These are phyloP conservation scores for Threskiornis aethiopicus DNA, from an alignment of 2,797 vertebrate species.

Conservation along the genomic window DNA sequence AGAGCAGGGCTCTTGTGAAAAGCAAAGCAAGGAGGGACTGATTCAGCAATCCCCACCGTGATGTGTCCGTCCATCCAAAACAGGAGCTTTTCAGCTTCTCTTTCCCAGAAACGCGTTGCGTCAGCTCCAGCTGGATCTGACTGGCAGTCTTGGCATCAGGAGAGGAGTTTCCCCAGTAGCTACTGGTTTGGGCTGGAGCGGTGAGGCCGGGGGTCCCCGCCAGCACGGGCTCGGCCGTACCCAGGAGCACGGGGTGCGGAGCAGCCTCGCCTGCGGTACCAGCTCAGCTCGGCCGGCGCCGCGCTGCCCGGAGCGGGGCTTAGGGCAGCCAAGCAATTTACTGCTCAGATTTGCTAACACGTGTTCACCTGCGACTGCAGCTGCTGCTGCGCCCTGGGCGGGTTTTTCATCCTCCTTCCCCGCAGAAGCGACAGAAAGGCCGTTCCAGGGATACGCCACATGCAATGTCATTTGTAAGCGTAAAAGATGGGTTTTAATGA, in stretches of 20 bases:
- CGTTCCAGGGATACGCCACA: accelerated
- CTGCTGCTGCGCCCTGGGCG: background rate
- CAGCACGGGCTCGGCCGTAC: accelerated
- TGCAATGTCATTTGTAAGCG: background rate
- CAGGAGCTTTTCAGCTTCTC: background rate
- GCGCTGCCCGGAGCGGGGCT: background rate
- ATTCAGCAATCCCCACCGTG: background rate
- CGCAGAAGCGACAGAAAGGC: background rate
- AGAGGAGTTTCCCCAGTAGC: background rate
- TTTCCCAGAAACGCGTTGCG: background rate
- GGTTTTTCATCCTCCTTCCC: background rate
- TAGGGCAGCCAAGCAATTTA: background rate
- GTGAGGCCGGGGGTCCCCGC: background rate
- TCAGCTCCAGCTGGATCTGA: accelerated
- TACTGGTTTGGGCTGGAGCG: background rate
- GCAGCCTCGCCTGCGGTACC: background rate
- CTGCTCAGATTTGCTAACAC: background rate
- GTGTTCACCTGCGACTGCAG: background rate
- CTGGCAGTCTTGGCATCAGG: background rate
- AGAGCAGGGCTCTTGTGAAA: background rate
- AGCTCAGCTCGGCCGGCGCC: accelerated
- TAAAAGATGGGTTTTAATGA: background rate
- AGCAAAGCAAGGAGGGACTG: background rate
- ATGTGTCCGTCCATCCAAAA: background rate
- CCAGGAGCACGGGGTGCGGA: accelerated